A percentile compares a stretch with the other conserved stretches of the same genome.
Conservation (phyloP, 2,888 invertebrate species). For the Deladenus siricidicola region DNA sequence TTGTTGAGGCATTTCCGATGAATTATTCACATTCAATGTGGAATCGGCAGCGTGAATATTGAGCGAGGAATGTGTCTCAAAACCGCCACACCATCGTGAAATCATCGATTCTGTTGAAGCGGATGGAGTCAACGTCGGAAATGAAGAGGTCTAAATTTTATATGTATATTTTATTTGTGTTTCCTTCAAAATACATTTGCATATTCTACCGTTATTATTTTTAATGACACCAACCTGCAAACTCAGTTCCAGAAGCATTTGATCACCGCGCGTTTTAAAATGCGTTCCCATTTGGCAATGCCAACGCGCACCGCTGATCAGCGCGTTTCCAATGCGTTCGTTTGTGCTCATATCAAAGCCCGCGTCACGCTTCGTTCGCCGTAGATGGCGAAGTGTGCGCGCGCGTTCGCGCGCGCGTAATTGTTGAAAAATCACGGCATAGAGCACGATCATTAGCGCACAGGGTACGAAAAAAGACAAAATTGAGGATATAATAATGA, state of each 20-base stretch:
- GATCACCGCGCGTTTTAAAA: slow-evolving; percentile 47
- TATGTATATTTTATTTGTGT: too few species aligned
- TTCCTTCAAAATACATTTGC: too few species aligned
- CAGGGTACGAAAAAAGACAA: slow-evolving; percentile 98
- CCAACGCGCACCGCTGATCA: slow-evolving; percentile 49
- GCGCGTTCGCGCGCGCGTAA: slow-evolving; percentile 54
- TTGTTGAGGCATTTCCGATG: too few species aligned
- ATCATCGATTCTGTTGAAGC: not conserved
- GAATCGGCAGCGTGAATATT: too few species aligned
- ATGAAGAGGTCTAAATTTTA: slow-evolving; percentile 49
- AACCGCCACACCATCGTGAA: not conserved
- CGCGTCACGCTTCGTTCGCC: slow-evolving; percentile 1
- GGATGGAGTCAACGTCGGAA: slow-evolving; percentile 35
- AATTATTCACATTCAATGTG: too few species aligned
- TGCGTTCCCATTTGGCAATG: slow-evolving; percentile 47
- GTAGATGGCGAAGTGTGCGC: slow-evolving; percentile 22
- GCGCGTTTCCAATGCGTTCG: slow-evolving; percentile 43
- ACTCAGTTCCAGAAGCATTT: slow-evolving; percentile 47
- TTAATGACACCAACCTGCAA: slow-evolving; percentile 45
- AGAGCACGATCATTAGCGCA: slow-evolving; percentile 89
- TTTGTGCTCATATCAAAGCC: not conserved
- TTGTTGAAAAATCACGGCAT: slow-evolving; percentile 75
- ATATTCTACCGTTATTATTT: too few species aligned
- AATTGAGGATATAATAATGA: slow-evolving; percentile 92
- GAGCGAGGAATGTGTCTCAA: too few species aligned